Evolutionary conservation across 2,888 invertebrate genomes (phyloP), one percentile per base, ranked within the genome.

Genomic region (Mylabris sibirica): DNA sequence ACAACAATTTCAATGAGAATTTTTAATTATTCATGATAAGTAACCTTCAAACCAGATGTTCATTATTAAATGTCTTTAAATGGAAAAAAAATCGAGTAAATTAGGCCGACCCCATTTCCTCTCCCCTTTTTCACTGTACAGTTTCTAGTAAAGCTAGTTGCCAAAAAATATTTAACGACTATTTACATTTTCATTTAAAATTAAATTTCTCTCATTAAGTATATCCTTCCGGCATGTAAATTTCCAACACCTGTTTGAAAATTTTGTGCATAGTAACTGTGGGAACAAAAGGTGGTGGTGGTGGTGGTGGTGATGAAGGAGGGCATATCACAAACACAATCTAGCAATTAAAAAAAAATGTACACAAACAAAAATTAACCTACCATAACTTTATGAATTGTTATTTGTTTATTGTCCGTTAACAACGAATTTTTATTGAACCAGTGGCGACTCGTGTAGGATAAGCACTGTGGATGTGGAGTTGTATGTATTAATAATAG

Each of bases 321-420:
- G 41, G 41, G 41, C n/a, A 49, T 49, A 20, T 20, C 9, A 20
- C 8, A 17, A 49, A 49, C 6, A 49, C 20, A 49, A 49, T 49
- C 49, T 20, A 49, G 4, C 11, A 35, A 11, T 35, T 35, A 35
- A 11, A 35, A 35, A 41, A 41, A n/a, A 14, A 41, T 12, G n/a
- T n/a, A 44, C 17, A 20, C n/a, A 8, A 8, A 30, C 30, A 49
- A 49, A 49, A 49, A 9, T 49, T 49, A 49, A 49, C 49, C 49
- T 49, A 49, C 49, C 49, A 20, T 20, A 49, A 49, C 49, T 20
- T n/a, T n/a, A n/a, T 8, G 8, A 20, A 1, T 6, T 49, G 0
- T 49, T 20, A 49, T 49, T 49, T 49, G 49, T 49, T 49, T 17
- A 49, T 49, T 49, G 49, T 49, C 20, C 49, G 49, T 49, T 49